Evolutionary conservation across 2,113 vertebrate species (phyloP).

Genomic region (Callaeas wilsoni): DNA sequence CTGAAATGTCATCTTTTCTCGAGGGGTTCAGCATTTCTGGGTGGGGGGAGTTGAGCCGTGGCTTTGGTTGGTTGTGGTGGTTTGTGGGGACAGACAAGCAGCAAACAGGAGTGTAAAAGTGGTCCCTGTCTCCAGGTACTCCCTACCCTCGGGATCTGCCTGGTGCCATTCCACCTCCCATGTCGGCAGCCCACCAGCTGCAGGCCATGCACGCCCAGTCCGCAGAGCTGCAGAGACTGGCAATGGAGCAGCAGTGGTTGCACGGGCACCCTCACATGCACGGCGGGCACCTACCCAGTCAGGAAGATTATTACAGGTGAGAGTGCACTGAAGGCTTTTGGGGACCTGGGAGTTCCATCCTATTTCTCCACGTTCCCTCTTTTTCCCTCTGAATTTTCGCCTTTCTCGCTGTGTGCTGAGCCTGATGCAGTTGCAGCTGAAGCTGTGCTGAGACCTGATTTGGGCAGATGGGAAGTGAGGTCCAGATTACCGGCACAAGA

Average conservation of each 20-base stretch:
- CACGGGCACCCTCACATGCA: constrained; percentile 98
- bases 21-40: background rate
- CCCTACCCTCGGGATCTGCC: constrained; percentile 91
- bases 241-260: constrained; percentile 98
- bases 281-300: constrained; percentile 90
- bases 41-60: background rate
- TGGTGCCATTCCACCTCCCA: constrained; percentile 88
- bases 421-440: background rate
- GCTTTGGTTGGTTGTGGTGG: background rate
- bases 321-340: background rate
- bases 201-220: constrained; percentile 99
- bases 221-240: constrained; percentile 93
- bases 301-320: constrained; percentile 99
- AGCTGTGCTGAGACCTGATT: background rate
- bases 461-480: background rate
- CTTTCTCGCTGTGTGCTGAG: background rate
- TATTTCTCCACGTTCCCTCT: background rate
- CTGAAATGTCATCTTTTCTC: background rate
- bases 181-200: constrained; percentile 96
- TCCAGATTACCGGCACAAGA: background rate
- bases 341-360: rapidly evolving
- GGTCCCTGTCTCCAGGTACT: constrained; percentile 73
- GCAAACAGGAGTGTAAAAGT: background rate
- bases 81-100: background rate
- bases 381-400: background rate